phyloP scores from a whole-genome alignment of 2,888 invertebrate genomes.

The Protophormia terraenovae region DNA sequence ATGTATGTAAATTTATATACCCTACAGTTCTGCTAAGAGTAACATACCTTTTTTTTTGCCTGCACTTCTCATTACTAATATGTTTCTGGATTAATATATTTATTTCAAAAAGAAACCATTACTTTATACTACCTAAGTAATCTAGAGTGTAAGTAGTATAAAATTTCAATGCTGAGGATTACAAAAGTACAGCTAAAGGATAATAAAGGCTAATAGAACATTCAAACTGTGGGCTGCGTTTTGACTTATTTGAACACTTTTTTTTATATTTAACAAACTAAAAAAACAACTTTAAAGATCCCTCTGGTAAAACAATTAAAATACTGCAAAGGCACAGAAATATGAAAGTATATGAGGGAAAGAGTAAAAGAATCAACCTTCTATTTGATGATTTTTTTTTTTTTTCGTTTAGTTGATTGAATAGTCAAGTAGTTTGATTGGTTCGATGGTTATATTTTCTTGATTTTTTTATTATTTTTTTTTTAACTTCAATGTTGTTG shows the following conservation, averaged over 20 bases:
- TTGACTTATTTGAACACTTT: background rate
- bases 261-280: background rate
- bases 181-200: too few relatives aligned
- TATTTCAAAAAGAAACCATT: too few relatives aligned
- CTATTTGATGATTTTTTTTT: constrained; percentile 1
- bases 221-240: too few relatives aligned
- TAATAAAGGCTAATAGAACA: too few relatives aligned
- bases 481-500: background rate
- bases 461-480: too few relatives aligned
- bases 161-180: too few relatives aligned
- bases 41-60: background rate
- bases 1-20: background rate
- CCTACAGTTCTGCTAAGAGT: too few relatives aligned
- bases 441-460: background rate
- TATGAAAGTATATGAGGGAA: background rate
- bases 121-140: too few relatives aligned
- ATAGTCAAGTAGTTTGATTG: constrained; percentile 31
- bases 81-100: too few relatives aligned
- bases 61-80: too few relatives aligned
- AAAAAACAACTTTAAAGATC: background rate
- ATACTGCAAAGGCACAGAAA: background rate
- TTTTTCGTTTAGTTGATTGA: constrained; percentile 43
- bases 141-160: too few relatives aligned
- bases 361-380: constrained; percentile 24
- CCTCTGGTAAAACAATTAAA: background rate